These are phyloP conservation scores for Callocephalon fimbriatum DNA, from an alignment of 2,113 vertebrate genomes.

Conservation along the genomic window DNA sequence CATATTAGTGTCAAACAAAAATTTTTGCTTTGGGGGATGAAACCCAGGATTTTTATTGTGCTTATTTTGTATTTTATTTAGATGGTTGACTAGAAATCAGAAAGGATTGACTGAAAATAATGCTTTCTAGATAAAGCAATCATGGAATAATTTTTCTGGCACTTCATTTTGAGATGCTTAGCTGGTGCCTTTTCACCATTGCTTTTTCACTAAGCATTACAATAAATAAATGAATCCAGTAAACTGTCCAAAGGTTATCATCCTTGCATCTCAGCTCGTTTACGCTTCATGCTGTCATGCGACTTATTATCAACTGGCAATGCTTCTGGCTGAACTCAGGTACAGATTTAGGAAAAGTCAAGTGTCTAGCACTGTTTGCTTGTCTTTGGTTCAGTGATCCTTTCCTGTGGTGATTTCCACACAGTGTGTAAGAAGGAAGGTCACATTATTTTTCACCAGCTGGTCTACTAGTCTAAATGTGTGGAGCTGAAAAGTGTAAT, in stretches of 20 bases:
- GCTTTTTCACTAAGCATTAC: not conserved
- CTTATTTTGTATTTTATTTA: not conserved
- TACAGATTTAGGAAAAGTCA: slow-evolving; percentile 50
- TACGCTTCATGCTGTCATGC: not conserved
- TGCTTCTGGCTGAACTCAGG: not conserved
- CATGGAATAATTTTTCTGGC: not conserved
- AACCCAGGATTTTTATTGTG: not conserved
- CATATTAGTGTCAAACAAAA: not conserved
- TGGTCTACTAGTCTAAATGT: not conserved
- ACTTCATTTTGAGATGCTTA: not conserved
- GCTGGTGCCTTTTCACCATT: not conserved
- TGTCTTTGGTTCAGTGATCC: slow-evolving; percentile 34
- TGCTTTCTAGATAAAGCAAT: not conserved
- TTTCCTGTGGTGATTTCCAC: slow-evolving; percentile 51
- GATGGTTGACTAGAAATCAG: not conserved
- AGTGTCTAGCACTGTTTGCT: slow-evolving; percentile 5
- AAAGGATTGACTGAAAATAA: not conserved
- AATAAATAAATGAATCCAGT: not conserved
- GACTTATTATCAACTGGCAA: slow-evolving; percentile 5
- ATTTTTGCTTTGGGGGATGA: not conserved
- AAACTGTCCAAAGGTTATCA: not conserved
- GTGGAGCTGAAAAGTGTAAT: not conserved
- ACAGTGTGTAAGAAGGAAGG: slow-evolving; percentile 15
- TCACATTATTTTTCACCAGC: slow-evolving; percentile 15
- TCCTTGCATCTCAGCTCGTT: not conserved